These are phyloP conservation scores for Remorina albescens DNA, from an alignment of 2,797 vertebrate genomes.

Conservation along the genomic window DNA sequence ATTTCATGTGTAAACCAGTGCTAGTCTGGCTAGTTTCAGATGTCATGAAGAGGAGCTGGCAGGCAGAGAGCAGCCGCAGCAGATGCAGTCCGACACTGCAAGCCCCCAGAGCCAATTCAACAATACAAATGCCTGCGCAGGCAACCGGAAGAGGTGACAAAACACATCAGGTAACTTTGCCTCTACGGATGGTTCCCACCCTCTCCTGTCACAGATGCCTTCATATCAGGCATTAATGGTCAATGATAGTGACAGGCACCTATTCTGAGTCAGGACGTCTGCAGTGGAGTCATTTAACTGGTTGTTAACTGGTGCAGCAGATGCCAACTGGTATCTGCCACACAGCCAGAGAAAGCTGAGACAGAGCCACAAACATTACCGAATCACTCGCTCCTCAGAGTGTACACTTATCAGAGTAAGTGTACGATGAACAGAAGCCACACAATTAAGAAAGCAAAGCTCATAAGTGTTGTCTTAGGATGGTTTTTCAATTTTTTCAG, in stretches of 20 bases:
- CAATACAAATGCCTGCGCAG: slow-evolving; percentile 81
- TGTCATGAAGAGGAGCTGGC: slow-evolving; percentile 85
- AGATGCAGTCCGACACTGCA: slow-evolving; percentile 87
- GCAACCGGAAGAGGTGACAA: slow-evolving; percentile 88
- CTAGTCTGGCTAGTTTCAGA: slow-evolving; percentile 86
- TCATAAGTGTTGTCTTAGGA: slow-evolving; percentile 19
- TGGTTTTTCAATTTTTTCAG: neutral
- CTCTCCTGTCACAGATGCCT: slow-evolving; percentile 79
- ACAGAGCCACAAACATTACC: slow-evolving; percentile 25
- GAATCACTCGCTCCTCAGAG: slow-evolving; percentile 8
- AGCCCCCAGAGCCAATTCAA: slow-evolving; percentile 83
- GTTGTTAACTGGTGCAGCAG: slow-evolving; percentile 48
- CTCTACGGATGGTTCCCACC: slow-evolving; percentile 81
- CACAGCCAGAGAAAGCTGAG: slow-evolving; percentile 9
- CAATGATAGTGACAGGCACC: slow-evolving; percentile 82
- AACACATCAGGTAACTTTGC: slow-evolving; percentile 87
- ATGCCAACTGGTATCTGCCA: slow-evolving; percentile 38
- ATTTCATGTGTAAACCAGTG: slow-evolving; percentile 87
- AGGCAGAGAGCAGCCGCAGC: slow-evolving; percentile 80
- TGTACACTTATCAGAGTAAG: slow-evolving; percentile 37
- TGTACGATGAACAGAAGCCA: slow-evolving; percentile 24
- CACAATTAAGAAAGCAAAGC: slow-evolving; percentile 13
- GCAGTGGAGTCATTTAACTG: slow-evolving; percentile 61
- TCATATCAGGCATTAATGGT: slow-evolving; percentile 68
- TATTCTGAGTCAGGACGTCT: slow-evolving; percentile 24